phyloP scores from a whole-genome alignment of 2,113 vertebrate genomes.

The Diglossa brunneiventris region DNA sequence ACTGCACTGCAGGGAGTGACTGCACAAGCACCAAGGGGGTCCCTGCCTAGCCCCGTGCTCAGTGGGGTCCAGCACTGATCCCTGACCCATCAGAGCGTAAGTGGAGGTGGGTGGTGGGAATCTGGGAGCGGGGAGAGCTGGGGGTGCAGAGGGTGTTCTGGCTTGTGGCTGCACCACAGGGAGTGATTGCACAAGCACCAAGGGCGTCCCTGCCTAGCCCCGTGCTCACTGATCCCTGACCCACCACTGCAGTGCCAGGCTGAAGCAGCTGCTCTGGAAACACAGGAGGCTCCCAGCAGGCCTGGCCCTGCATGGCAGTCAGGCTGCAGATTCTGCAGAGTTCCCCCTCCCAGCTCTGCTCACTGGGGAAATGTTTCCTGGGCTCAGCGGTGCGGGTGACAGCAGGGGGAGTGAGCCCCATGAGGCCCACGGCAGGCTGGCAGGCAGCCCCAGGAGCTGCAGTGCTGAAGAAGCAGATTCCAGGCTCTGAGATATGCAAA shows the following conservation, averaged over 20 bases:
- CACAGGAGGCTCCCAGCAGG: background rate
- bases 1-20: background rate
- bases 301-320: background rate
- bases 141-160: rapidly evolving
- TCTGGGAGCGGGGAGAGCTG: background rate
- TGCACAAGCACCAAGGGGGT: no score
- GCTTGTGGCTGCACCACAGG: rapidly evolving
- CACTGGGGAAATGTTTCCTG: background rate
- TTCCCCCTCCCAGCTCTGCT: background rate
- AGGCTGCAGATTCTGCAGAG: background rate
- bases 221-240: rapidly evolving
- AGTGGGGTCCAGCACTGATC: no score
- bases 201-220: background rate
- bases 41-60: rapidly evolving
- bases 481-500: background rate
- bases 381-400: background rate
- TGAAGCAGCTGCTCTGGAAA: background rate
- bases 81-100: no score
- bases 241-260: background rate
- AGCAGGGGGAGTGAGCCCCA: background rate
- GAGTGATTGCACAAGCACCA: no score
- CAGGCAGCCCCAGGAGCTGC: background rate
- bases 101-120: background rate
- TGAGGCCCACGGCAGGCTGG: background rate
- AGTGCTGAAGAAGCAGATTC: background rate